Percentiles rank a stretch among this genome's conserved stretches.
phyloP scores from a whole-genome alignment of 2,888 invertebrate species.

The Pycnomerus fuliginosus region DNA sequence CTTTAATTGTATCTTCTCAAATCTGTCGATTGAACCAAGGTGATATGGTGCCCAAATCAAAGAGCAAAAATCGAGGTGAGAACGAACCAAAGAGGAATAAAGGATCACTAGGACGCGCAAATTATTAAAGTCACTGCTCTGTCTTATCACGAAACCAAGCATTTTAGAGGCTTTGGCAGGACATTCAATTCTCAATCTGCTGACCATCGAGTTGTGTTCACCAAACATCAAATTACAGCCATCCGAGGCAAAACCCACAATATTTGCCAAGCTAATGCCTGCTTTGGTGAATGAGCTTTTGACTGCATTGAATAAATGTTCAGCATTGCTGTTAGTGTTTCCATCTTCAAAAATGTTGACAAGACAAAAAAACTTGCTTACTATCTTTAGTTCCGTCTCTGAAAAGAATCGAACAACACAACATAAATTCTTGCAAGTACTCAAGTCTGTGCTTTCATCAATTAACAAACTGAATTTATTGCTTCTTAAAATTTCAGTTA shows the following conservation, averaged over 20 bases:
- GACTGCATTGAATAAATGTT: not conserved
- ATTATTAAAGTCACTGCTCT: too few species aligned
- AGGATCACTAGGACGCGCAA: too few species aligned
- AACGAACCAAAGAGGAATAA: too few species aligned
- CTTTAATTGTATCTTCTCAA: too few species aligned
- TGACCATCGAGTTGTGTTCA: slow-evolving; percentile 37
- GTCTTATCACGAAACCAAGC: too few species aligned
- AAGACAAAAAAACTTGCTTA: not conserved
- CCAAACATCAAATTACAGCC: slow-evolving; percentile 45
- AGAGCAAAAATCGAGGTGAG: too few species aligned
- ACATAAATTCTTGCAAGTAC: too few species aligned
- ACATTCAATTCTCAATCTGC: slow-evolving; percentile 31
- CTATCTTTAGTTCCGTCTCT: too few species aligned
- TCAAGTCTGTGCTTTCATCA: slow-evolving; percentile 23
- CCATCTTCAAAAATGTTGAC: not conserved
- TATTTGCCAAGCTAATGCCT: slow-evolving; percentile 35
- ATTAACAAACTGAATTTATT: slow-evolving; percentile 23
- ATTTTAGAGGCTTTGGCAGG: too few species aligned
- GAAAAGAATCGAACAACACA: too few species aligned
- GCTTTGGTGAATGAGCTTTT: slow-evolving; percentile 18
- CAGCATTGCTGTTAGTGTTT: not conserved
- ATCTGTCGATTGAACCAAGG: too few species aligned
- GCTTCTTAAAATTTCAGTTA: not conserved
- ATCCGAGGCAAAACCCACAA: slow-evolving; percentile 44
- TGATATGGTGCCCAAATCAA: too few species aligned